A percentile compares a stretch with the other conserved stretches of the same genome.
Evolutionary conservation across 2,888 invertebrate genomes (phyloP).

Genomic region (Leistus spinibarbis): DNA sequence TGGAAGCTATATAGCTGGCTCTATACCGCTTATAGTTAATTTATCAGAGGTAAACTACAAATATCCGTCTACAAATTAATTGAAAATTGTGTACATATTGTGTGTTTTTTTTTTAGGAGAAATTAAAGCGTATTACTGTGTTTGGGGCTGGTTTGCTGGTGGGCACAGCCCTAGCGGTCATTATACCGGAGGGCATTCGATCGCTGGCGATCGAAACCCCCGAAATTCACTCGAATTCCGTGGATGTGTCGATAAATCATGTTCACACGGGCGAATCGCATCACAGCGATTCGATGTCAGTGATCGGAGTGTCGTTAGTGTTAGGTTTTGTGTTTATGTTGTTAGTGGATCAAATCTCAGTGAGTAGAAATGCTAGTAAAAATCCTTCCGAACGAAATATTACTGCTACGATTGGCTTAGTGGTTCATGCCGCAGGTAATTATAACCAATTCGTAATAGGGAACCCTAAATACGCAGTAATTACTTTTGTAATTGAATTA

Average conservation of each 20-base stretch:
- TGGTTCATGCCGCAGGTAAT: conserved; percentile 97
- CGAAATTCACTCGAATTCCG: conserved; percentile 48
- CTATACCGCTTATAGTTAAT: conserved; percentile 90
- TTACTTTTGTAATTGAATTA: no score
- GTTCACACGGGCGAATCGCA: conserved; percentile 55
- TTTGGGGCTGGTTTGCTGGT: conserved; percentile 97
- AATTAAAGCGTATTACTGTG: conserved; percentile 90
- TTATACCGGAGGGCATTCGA: conserved; percentile 98
- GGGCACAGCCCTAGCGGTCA: conserved; percentile 96
- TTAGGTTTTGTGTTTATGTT: conserved; percentile 98
- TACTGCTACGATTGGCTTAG: conserved; percentile 94
- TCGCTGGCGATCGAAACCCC: conserved; percentile 61
- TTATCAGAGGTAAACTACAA: conserved; percentile 93
- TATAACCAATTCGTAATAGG: no score
- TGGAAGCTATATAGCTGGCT: conserved; percentile 94
- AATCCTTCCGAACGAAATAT: conserved; percentile 74
- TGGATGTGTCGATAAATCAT: conserved; percentile 46
- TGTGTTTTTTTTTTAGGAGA: conserved; percentile 70
- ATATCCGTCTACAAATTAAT: no score
- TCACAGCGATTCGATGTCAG: conserved; percentile 69
- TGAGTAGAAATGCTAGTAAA: conserved; percentile 63
- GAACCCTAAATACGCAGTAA: no score
- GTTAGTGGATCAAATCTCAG: conserved; percentile 79
- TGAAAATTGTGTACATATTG: neutral
- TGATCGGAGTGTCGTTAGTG: conserved; percentile 92